Evolutionary conservation across 1,140 invertebrate genomes (phyloP).

Genomic region (Drosophila asahinai): DNA sequence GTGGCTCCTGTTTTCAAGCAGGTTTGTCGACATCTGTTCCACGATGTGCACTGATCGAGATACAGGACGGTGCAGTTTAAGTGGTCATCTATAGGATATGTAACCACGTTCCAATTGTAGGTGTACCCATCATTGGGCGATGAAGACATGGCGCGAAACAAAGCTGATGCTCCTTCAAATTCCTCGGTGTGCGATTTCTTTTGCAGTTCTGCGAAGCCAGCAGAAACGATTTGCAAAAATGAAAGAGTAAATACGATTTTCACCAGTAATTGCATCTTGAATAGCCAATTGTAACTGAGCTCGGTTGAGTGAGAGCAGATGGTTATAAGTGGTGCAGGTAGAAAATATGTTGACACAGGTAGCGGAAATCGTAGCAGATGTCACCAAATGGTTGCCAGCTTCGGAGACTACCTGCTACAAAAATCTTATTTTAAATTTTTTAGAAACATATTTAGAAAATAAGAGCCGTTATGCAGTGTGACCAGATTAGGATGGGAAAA

Average conservation of each 20-base stretch:
- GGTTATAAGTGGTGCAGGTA: conserved; percentile 19
- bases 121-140: conserved; percentile 88
- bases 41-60: conserved; percentile 95
- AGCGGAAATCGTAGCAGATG: conserved; percentile 17
- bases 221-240: background rate
- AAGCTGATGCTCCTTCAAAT: conserved; percentile 90
- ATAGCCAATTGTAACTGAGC: conserved; percentile 26
- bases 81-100: conserved; percentile 87
- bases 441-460: too few species aligned
- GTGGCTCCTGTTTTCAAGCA: conserved; percentile 69
- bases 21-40: conserved; percentile 89
- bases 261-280: conserved; percentile 27
- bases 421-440: too few species aligned
- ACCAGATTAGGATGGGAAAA: background rate
- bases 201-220: conserved; percentile 75
- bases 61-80: conserved; percentile 96
- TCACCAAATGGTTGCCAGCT: background rate
- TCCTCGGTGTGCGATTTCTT: conserved; percentile 95
- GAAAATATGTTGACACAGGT: conserved; percentile 6
- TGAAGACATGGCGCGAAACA: conserved; percentile 93
- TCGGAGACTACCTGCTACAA: background rate
- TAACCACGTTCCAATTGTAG: conserved; percentile 90
- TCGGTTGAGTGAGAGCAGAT: background rate
- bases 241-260: background rate
- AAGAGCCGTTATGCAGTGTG: background rate